These are phyloP conservation scores for Petrocephalus microphthalmus DNA, from an alignment of 2,113 vertebrate species.

Conservation along the genomic window DNA sequence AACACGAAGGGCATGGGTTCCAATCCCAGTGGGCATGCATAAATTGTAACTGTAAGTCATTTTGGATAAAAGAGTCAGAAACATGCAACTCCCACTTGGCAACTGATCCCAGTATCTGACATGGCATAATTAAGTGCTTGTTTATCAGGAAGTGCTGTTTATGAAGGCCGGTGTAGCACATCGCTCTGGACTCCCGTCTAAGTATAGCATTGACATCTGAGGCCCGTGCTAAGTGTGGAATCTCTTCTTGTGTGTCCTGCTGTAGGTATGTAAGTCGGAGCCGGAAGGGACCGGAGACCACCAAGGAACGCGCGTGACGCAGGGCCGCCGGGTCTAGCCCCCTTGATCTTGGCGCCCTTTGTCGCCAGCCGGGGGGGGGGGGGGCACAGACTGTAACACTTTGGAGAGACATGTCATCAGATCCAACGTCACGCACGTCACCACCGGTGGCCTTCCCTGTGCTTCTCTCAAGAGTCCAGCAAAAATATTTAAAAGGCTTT, in stretches of 20 bases:
- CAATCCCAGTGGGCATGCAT: neutral
- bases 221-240: conserved; percentile 37
- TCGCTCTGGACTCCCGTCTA: conserved; percentile 13
- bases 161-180: neutral
- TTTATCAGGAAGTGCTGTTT: conserved; percentile 27
- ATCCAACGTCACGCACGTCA: neutral
- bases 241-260: conserved; percentile 22
- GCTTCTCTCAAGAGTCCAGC: conserved; percentile 58
- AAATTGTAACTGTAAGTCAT: neutral
- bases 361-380: conserved; percentile 39
- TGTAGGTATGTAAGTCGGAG: conserved; percentile 59
- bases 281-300: conserved; percentile 20
- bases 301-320: conserved; percentile 34
- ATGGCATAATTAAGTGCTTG: conserved; percentile 25
- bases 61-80: neutral
- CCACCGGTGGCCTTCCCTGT: conserved; percentile 29
- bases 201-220: conserved; percentile 37
- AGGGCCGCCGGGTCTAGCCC: conserved; percentile 20
- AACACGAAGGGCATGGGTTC: neutral
- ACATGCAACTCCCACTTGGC: neutral
- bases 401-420: conserved; percentile 11
- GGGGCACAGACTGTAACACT: conserved; percentile 2
- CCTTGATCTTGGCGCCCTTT: neutral
- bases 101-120: conserved; percentile 32
- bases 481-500: conserved; percentile 79